Conservation (phyloP, 2,797 vertebrate species). For the Rhinogobio ventralis region DNA sequence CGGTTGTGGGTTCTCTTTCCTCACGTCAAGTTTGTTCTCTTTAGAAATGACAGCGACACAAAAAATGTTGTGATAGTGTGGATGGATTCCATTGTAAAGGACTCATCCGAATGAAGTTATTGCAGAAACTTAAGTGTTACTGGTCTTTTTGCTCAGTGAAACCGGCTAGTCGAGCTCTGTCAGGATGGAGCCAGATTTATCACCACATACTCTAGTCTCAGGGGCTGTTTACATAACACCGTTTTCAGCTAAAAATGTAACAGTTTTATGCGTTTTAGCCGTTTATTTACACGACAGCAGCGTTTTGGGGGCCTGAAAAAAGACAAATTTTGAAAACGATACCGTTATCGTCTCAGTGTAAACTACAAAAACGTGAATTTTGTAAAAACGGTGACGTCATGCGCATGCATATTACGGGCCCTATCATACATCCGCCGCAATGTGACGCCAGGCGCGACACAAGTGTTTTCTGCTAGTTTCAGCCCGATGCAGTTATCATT, state of each 20-base stretch:
- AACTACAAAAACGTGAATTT: not conserved
- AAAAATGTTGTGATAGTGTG: conserved; percentile 11
- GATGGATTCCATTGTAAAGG: not conserved
- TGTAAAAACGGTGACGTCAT: no score
- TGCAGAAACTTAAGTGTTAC: conserved; percentile 56
- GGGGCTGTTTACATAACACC: not conserved
- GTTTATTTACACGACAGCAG: not conserved
- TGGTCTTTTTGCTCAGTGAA: conserved; percentile 20
- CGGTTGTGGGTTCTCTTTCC: not conserved
- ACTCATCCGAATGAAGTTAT: not conserved
- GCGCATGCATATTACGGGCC: not conserved
- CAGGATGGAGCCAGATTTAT: conserved; percentile 22
- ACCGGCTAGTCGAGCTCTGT: conserved; percentile 45
- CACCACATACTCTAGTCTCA: not conserved
- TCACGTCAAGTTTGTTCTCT: not conserved
- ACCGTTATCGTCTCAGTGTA: not conserved
- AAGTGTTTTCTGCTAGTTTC: no score
- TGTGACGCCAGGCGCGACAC: no score
- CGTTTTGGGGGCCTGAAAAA: not conserved
- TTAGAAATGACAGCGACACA: conserved; percentile 5
- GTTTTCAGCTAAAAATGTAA: not conserved
- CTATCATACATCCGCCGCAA: no score
- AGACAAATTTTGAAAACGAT: not conserved
- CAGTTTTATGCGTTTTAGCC: not conserved
- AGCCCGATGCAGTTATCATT: no score